Percentiles rank a stretch among this genome's conserved stretches.
phyloP scores from a whole-genome alignment of 1,140 invertebrate species.

The Zaprionus camerounensis region DNA sequence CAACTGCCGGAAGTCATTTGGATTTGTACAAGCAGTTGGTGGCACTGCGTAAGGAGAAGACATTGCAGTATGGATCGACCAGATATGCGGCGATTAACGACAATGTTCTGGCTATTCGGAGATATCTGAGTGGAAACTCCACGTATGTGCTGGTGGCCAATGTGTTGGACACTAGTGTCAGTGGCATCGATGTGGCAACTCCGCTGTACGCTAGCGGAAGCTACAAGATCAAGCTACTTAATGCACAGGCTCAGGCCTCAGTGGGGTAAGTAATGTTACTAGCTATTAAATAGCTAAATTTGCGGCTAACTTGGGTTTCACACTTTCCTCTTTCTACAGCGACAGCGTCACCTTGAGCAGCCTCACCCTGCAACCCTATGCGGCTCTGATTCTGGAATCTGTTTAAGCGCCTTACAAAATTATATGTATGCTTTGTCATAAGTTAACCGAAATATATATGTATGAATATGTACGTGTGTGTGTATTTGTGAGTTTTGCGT shows the following conservation, averaged over 20 bases:
- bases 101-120: constrained; percentile 65
- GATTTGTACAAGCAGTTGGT: constrained; percentile 76
- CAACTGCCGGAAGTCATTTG: constrained; percentile 60
- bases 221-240: constrained; percentile 60
- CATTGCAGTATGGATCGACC: constrained; percentile 83
- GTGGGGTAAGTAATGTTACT: constrained; percentile 53
- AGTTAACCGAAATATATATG: constrained; percentile 45
- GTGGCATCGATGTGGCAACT: constrained; percentile 49
- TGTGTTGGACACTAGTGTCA: constrained; percentile 51
- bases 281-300: constrained; percentile 8
- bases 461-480: constrained; percentile 5
- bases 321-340: constrained; percentile 19
- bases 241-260: constrained; percentile 46
- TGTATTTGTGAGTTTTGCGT: background rate
- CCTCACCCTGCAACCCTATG: constrained; percentile 59
- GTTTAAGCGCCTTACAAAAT: constrained; percentile 38
- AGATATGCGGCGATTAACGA: constrained; percentile 60
- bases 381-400: constrained; percentile 69
- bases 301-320: constrained; percentile 8
- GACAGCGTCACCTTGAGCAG: constrained; percentile 49
- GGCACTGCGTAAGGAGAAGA: constrained; percentile 57
- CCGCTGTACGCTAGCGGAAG: constrained; percentile 43
- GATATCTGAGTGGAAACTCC: constrained; percentile 46
- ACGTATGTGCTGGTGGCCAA: constrained; percentile 68
- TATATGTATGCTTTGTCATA: constrained; percentile 57